Percentiles rank a stretch among this genome's conserved stretches.
These are phyloP conservation scores for Heliconius hortense DNA, from an alignment of 2,888 invertebrate genomes.

Conservation along the genomic window DNA sequence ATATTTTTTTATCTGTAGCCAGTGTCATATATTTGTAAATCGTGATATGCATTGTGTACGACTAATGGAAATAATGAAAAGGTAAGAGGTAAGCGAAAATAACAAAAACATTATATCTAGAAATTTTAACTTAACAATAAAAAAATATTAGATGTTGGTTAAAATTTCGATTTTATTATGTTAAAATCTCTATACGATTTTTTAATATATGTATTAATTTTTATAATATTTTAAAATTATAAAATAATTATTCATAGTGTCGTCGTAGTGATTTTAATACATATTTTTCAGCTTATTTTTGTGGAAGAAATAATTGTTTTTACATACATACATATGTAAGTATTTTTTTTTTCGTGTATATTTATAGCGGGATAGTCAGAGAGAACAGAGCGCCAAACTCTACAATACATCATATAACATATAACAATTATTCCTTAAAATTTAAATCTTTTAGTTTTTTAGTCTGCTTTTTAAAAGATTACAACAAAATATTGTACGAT, in stretches of 20 bases:
- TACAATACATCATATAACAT: too few relatives aligned
- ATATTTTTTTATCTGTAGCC: slow-evolving; percentile 34
- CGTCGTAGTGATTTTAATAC: background rate
- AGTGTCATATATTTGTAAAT: slow-evolving; percentile 32
- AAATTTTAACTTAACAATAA: background rate
- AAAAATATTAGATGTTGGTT: too few relatives aligned
- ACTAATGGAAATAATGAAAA: slow-evolving; percentile 61
- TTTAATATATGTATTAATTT: too few relatives aligned
- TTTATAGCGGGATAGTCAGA: too few relatives aligned
- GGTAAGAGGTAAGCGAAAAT: slow-evolving; percentile 46
- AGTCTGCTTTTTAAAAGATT: background rate
- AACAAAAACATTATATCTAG: background rate
- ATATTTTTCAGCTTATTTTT: background rate
- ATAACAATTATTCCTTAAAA: too few relatives aligned
- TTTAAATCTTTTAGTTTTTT: background rate
- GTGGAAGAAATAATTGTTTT: background rate
- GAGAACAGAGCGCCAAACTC: too few relatives aligned
- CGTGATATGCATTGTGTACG: slow-evolving; percentile 56
- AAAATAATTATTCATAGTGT: background rate
- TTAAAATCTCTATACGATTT: too few relatives aligned
- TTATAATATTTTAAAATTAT: background rate
- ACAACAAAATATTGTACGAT: background rate
- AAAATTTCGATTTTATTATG: too few relatives aligned
- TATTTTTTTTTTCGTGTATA: too few relatives aligned
- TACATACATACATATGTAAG: background rate